Evolutionary conservation across 1,140 invertebrate genomes (phyloP).

Genomic region (Macrocentrus cingulum): DNA sequence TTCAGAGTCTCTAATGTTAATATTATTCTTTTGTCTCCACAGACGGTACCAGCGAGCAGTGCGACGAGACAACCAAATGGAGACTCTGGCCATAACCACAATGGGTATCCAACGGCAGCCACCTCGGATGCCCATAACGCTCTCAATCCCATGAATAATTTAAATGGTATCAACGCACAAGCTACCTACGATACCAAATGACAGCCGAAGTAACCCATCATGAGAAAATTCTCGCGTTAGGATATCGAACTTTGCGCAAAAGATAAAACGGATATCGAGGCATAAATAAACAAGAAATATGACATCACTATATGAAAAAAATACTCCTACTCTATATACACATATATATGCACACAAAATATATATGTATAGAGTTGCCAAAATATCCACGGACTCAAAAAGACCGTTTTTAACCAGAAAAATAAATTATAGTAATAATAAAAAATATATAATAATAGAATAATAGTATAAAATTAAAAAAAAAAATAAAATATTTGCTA

Average conservation of each 20-base stretch:
- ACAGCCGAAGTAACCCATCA: constrained; percentile 50
- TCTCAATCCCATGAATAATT: constrained; percentile 55
- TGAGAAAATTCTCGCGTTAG: background rate
- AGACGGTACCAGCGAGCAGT: constrained; percentile 42
- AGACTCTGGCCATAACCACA: constrained; percentile 51
- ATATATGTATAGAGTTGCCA: too few relatives aligned
- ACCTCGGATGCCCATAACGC: constrained; percentile 48
- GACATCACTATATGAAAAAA: too few relatives aligned
- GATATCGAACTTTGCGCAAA: background rate
- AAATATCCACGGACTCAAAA: too few relatives aligned
- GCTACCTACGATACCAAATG: constrained; percentile 55
- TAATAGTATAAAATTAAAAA: too few relatives aligned
- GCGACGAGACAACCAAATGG: constrained; percentile 51
- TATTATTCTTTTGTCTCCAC: constrained; percentile 35
- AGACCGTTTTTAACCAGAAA: background rate
- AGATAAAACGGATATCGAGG: constrained; percentile 7
- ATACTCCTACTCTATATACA: too few relatives aligned
- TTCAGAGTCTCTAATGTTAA: constrained; percentile 1
- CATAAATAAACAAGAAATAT: constrained; percentile 10
- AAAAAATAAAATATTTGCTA: too few relatives aligned
- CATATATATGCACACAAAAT: too few relatives aligned
- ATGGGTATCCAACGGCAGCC: constrained; percentile 53
- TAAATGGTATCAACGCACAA: constrained; percentile 55
- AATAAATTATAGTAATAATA: background rate
- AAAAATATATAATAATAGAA: too few relatives aligned